Base-by-base conservation (phyloP, 2,113 vertebrate genomes). In the Raja brachyura region DNA sequence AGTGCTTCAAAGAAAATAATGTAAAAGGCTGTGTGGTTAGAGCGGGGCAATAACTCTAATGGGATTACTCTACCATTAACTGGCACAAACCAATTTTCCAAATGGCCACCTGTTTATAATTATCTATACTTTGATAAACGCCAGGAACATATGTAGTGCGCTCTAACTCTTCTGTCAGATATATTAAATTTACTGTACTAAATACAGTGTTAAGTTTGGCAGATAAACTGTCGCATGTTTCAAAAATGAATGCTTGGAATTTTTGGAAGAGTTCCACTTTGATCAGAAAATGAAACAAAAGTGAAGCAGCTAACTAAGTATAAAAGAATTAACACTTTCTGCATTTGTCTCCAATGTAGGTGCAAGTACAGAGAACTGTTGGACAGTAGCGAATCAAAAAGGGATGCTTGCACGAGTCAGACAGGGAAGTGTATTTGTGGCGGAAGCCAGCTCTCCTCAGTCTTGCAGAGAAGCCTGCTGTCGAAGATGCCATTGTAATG, bases 381-480 rank as follows among this genome's bases (percentile, higher is more conserved):
- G 39, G 90, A 73, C 10, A 25, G 20, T 22, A 13, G 31, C 66
- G 18, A 92, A 22, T 48, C 22, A 54, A 31, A 73, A 4, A 4
- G 68, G 66, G 31, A 68, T 70, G 66, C 22, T 92, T 54, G 14
- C 39, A 33, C 31, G 2, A 54, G 1, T 48, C 68, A 22, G 66
- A 73, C 16, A 10, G 66, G 90, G 20, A 92, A 25, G 90, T 48
- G 66, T 1, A 39, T 92, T 92, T 48, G 31, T 96, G 94, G 95
- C 95, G 93, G 96, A 96, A 54, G 94, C 94, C 93, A 94, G 95
- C 0, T 95, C 96, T 18, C 5, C 96, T n/a, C 93, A 73, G 78
- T 95, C 96, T 88, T 97, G 97, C 93, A 96, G 95, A 94, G 22
- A 93, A 33, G 93, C 95, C 81, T 97, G 97, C 95, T 97, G 97